Percentiles rank a stretch among this genome's conserved stretches.
phyloP scores from a whole-genome alignment of 2,888 invertebrate genomes.

The Phaonia tiefii region DNA sequence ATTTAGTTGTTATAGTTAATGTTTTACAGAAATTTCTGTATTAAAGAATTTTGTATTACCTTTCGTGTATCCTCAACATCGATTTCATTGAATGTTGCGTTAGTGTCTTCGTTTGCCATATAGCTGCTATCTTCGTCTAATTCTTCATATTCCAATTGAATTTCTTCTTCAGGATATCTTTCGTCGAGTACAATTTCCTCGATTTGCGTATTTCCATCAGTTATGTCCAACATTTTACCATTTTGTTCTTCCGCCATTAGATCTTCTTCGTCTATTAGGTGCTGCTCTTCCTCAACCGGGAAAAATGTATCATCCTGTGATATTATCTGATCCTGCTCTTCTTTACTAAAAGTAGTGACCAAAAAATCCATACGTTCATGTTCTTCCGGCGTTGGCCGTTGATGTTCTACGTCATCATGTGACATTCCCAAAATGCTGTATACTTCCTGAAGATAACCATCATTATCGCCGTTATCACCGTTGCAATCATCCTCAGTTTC shows the following conservation, averaged over 20 bases:
- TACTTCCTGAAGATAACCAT: conserved; percentile 21
- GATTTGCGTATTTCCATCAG: background rate
- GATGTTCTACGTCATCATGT: conserved; percentile 7
- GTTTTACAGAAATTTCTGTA: too few species aligned
- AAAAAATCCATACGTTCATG: background rate
- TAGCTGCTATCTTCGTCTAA: background rate
- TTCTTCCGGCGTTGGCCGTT: conserved; percentile 2
- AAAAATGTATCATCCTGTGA: background rate
- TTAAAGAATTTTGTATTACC: background rate
- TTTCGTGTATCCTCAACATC: background rate
- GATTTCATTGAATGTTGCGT: conserved; percentile 3
- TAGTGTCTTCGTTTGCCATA: background rate
- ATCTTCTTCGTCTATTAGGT: background rate
- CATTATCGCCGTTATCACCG: background rate
- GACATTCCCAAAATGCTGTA: conserved; percentile 16
- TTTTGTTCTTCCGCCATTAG: background rate
- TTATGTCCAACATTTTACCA: background rate
- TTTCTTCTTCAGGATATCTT: conserved; percentile 22
- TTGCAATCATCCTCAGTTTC: background rate
- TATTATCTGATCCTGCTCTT: background rate
- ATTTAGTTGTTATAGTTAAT: too few species aligned
- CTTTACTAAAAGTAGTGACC: background rate
- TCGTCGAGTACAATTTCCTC: background rate
- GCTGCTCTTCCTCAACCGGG: background rate
- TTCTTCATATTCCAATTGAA: conserved; percentile 9